phyloP scores from a whole-genome alignment of 2,888 invertebrate genomes.

The Rhyacophila evoluta region DNA sequence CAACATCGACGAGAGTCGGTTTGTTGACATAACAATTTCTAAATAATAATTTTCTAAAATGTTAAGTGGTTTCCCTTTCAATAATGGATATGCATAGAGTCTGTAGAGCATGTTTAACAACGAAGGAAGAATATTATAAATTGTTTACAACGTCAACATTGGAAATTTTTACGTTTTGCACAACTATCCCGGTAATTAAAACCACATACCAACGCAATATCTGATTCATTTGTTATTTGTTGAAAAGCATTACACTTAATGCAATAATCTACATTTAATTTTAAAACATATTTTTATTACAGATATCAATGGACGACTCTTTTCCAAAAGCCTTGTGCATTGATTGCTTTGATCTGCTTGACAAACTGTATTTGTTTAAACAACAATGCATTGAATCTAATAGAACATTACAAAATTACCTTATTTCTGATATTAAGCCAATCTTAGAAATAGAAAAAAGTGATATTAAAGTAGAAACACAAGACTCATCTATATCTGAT shows the following conservation, averaged over 20 bases:
- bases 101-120: conserved; percentile 64
- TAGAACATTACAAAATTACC: conserved; percentile 35
- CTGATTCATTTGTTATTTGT: too few species aligned
- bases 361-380: conserved; percentile 63
- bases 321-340: conserved; percentile 64
- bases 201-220: too few species aligned
- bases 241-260: too few species aligned
- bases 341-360: conserved; percentile 61
- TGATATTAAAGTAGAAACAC: conserved; percentile 27
- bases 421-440: conserved; percentile 4
- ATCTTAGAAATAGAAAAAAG: conserved; percentile 17
- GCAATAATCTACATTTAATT: too few species aligned
- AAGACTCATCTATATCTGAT: conserved; percentile 58
- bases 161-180: conserved; percentile 64
- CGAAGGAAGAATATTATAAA: conserved; percentile 60
- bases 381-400: conserved; percentile 62
- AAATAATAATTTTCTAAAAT: too few species aligned
- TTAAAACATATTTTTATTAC: too few species aligned
- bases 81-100: conserved; percentile 53
- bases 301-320: conserved; percentile 60
- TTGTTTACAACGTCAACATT: conserved; percentile 62
- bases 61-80: too few species aligned
- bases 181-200: conserved; percentile 62
- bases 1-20: too few species aligned
- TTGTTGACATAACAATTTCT: too few species aligned